Evolutionary conservation across 2,888 invertebrate genomes (phyloP), one percentile per base, ranked within the genome.

Genomic region (Lepidonotus clava): DNA sequence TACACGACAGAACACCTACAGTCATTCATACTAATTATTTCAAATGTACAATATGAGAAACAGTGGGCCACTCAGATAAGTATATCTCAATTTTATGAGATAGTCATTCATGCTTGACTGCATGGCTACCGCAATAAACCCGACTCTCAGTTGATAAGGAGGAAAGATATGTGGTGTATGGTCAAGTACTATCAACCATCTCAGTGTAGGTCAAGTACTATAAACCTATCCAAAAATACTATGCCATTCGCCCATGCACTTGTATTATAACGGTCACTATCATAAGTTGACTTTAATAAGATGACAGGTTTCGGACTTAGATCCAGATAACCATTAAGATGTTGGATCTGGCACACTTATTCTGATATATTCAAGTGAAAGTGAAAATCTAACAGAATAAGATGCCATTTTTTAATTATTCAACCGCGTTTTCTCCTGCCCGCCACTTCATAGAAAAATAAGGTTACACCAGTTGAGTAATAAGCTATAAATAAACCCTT

Each of bases 381-480:
- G 28, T 61, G 61, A 32, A 61, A 24, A 61, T 61, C 28, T 32
- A 28, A 32, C 28, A 61, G 28, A 28, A 61, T 61, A 28, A 24
- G 61, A 11, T 61, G 61, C 14, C 21, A 61, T 61, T 24, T 61
- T 28, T 11, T n/a, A 11, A 61, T 4, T 28, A 28, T 32, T 61
- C 61, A n/a, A 11, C 11, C 1, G 24, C 1, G 8, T 28, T 61
- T 8, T 28, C 21, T 61, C n/a, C n/a, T n/a, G n/a, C n/a, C n/a
- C n/a, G n/a, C n/a, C n/a, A n/a, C n/a, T n/a, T n/a, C n/a, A n/a
- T 61, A 61, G 28, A 61, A 61, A 61, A 61, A 61, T 61, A 61
- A 61, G 61, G 28, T n/a, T 24, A 61, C n/a, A n/a, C n/a, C n/a
- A 53, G 18, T 61, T 11, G 11, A 61, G 28, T n/a, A 28, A 61